Conservation (phyloP, 2,113 vertebrate species). For the Corythoichthys haematopterus region DNA sequence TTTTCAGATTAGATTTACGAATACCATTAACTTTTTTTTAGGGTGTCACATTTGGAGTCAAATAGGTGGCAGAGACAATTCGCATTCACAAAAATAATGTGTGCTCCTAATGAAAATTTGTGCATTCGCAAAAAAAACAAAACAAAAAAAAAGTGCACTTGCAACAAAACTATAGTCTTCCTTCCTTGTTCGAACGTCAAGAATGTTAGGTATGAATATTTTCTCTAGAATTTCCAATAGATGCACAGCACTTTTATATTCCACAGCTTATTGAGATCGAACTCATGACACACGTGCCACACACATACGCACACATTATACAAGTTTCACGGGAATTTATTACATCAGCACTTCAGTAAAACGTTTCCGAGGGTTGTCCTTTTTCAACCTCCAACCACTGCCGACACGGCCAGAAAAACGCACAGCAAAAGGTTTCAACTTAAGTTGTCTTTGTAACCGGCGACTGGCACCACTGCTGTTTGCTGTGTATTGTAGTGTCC, state of each 20-base stretch:
- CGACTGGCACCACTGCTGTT: neutral
- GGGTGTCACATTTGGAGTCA: no score
- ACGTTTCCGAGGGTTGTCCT: conserved; percentile 33
- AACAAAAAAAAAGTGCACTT: no score
- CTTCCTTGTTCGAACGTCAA: no score
- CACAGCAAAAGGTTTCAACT: neutral
- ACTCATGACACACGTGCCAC: neutral
- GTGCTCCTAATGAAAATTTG: no score
- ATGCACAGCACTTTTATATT: neutral
- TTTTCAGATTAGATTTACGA: no score
- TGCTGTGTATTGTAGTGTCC: conserved; percentile 10
- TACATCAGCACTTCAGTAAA: conserved; percentile 54
- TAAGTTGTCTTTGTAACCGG: conserved; percentile 20
- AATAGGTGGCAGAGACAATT: no score
- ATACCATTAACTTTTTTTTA: no score
- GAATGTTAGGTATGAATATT: neutral
- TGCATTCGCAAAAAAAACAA: no score
- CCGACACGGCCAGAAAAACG: conserved; percentile 21
- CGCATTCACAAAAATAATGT: no score
- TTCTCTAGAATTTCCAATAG: neutral
- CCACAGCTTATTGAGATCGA: neutral
- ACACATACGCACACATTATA: no score
- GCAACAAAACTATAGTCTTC: no score
- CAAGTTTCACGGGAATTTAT: conserved; percentile 50
- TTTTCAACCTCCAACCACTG: neutral